Evolutionary conservation across 2,888 invertebrate genomes (phyloP), one percentile per base, ranked within the genome.

Genomic region (Drosophila siamana): DNA sequence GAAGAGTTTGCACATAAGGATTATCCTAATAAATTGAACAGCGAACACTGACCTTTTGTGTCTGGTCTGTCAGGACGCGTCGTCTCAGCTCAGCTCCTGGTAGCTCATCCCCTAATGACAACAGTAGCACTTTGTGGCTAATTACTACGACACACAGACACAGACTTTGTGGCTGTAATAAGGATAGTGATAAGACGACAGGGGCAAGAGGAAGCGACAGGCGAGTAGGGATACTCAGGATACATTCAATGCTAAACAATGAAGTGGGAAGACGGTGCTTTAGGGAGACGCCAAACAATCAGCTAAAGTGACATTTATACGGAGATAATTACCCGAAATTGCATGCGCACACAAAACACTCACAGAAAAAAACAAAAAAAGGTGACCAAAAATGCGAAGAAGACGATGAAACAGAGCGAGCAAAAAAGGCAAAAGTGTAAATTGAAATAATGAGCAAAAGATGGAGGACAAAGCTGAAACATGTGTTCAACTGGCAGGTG

Each of bases 301-400:
- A 83, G 64, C 69, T 69, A 71, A 78, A 88, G 86, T 77, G 74
- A 80, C 78, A 79, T 78, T 84, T 74, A 78, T 70, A 59, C 78
- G 44, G 44, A 65, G 74, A 81, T 82, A 87, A 85, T 82, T 82
- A 85, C 60, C 71, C 52, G 50, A 75, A 81, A 69, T 79, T 73
- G 63, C 73, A 80, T 74, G 52, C 61, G 64, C 50, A 60, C 57
- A 59, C 33, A 60, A 69, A 60, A 69, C 9, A 46, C 36, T 46
- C 9, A 24, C 40, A 46, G 9, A 24, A 16, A 19, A 46, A 46
- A 33, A 62, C 13, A 30, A 55, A 26, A 13, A 50, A 36, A 19
- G 5, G 33, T 16, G 8, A 28, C 19, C 24, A 9, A 15, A 15
- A 30, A 30, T 41, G 43, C 19, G 8, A 19, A 36, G 40, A 28